Conservation (phyloP, 2,888 invertebrate species). For the Zygaena filipendulae region DNA sequence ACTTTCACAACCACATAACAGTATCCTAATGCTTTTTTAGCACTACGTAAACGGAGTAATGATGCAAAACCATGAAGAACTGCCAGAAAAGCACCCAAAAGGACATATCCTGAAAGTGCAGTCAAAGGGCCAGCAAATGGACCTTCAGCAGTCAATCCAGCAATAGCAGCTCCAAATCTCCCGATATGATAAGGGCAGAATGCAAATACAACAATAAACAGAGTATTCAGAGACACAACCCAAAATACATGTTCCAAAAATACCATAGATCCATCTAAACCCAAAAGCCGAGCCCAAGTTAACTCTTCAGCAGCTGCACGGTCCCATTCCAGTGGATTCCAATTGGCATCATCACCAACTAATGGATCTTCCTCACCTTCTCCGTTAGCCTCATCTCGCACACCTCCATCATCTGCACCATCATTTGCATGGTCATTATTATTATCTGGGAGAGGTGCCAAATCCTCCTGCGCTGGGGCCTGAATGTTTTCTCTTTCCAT, state of each 20-base stretch:
- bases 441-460: slow-evolving; percentile 50
- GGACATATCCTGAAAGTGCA: slow-evolving; percentile 92
- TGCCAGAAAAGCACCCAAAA: slow-evolving; percentile 86
- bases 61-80: slow-evolving; percentile 87
- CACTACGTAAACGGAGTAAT: slow-evolving; percentile 80
- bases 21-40: slow-evolving; percentile 88
- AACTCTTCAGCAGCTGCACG: slow-evolving; percentile 96
- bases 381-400: slow-evolving; percentile 45
- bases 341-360: slow-evolving; percentile 85
- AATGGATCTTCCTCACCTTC: slow-evolving; percentile 61
- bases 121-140: slow-evolving; percentile 95
- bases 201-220: slow-evolving; percentile 97
- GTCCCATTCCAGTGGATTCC: slow-evolving; percentile 99
- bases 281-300: slow-evolving; percentile 97
- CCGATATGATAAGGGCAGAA: slow-evolving; percentile 98
- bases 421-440: slow-evolving; percentile 59
- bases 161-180: slow-evolving; percentile 79
- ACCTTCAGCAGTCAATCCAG: slow-evolving; percentile 64
- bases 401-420: slow-evolving; percentile 35
- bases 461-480: slow-evolving; percentile 58
- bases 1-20: slow-evolving; percentile 93
- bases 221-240: slow-evolving; percentile 96
- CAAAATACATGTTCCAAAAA: slow-evolving; percentile 99
- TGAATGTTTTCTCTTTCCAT: slow-evolving; percentile 77
- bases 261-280: slow-evolving; percentile 95